Percentiles rank a stretch among this genome's conserved stretches.
Conservation (phyloP, 2,797 vertebrate species). For the Rhincodon typus region DNA sequence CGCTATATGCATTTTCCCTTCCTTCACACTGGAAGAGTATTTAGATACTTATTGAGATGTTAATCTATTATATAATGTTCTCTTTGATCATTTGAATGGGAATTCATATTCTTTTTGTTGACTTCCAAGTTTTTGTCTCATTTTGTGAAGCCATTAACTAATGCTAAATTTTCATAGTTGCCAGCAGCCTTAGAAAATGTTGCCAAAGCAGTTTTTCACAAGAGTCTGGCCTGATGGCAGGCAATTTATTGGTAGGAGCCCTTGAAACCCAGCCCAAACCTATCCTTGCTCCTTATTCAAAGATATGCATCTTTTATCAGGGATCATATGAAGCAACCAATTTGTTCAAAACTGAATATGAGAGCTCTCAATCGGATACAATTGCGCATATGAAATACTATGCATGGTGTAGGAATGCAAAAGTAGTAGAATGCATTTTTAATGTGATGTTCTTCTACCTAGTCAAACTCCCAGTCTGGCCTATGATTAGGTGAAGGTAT, state of each 20-base stretch:
- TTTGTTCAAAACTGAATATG: no score
- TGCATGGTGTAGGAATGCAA: background rate
- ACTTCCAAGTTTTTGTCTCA: background rate
- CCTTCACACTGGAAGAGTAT: background rate
- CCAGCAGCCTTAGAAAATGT: background rate
- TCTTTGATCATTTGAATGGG: background rate
- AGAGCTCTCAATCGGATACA: background rate
- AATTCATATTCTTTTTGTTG: background rate
- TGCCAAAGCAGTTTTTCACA: background rate
- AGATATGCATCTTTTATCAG: background rate
- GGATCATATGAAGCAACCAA: background rate
- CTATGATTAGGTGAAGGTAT: background rate
- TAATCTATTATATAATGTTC: background rate
- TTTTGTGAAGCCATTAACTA: background rate
- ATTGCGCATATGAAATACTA: background rate
- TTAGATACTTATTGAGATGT: background rate
- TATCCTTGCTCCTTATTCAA: background rate
- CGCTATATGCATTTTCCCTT: background rate
- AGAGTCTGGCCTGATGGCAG: background rate
- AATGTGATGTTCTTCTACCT: background rate
- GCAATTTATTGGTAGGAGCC: background rate
- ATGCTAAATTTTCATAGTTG: background rate
- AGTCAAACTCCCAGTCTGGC: background rate
- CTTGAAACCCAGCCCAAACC: background rate
- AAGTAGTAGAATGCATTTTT: background rate